Conservation (phyloP, 2,113 vertebrate genomes). For the Siniperca knerii region DNA sequence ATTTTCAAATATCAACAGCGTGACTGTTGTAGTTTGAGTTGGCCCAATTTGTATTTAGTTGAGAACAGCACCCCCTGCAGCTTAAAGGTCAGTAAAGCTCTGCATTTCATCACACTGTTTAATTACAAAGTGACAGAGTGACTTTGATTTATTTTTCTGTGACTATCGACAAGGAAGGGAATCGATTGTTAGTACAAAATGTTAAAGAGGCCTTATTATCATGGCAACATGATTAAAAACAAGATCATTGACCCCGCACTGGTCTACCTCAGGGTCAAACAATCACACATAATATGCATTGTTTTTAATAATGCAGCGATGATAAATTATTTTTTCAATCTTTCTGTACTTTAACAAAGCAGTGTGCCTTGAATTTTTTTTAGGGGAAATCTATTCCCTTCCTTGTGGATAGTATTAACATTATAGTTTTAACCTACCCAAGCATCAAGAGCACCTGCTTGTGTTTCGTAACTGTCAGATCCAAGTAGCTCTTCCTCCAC, state of each 20-base stretch:
- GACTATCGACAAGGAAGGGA: neutral
- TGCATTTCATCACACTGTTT: neutral
- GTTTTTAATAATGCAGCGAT: slow-evolving; percentile 18
- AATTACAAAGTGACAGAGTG: neutral
- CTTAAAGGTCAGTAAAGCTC: neutral
- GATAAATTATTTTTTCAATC: neutral
- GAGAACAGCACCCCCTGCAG: slow-evolving; percentile 27
- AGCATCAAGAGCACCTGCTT: neutral
- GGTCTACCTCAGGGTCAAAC: slow-evolving; percentile 5
- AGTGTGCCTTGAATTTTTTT: too few relatives aligned
- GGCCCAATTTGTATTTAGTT: neutral
- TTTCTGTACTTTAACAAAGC: neutral
- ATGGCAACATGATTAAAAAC: slow-evolving; percentile 13
- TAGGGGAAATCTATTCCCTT: neutral
- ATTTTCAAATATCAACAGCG: neutral
- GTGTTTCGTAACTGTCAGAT: neutral
- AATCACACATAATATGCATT: neutral
- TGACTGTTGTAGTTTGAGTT: neutral
- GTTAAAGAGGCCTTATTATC: neutral
- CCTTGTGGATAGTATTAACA: neutral
- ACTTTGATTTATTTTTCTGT: neutral
- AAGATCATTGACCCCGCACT: neutral
- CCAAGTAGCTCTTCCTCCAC: neutral
- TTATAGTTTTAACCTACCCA: neutral
- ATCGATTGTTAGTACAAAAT: neutral